Base-by-base conservation (phyloP, 2,113 vertebrate species). In the Ptilorrhoa leucosticta region DNA sequence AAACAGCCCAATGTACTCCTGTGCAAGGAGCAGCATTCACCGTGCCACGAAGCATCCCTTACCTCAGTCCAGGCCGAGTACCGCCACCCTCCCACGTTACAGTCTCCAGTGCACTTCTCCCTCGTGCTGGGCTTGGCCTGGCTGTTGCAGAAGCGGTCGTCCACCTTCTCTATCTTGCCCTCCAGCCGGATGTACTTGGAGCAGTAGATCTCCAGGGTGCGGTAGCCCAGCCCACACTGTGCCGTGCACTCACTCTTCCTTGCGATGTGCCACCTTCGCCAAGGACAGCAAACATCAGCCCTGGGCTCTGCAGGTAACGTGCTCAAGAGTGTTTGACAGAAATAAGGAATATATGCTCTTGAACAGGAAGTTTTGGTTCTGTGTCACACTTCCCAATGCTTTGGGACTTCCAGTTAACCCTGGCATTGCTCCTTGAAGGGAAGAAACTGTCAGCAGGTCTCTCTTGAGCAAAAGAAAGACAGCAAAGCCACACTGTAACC, bases 41-140 rank as follows among this genome's bases (percentile, higher is more conserved):
- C 0, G 0, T 6, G 13, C 16, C 31, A 6, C 2, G 0, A 6
- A 77, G 53, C 92, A 61, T 3, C 58, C 94, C 98, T 96, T 94
- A 99, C 99, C 98, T 99, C 99, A 2, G 99, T 99, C 99, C 99
- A 99, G 33, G 98, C 96, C 0, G 99, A 99, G 95, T 99, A 99
- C 65, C 99, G 98, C 99, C 99, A 99, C 35, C 98, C 99, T 18
- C 99, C 99, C 1, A 98, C 98, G 45, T 98, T 99, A 90, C 99
- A 99, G 89, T 99, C 99, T 70, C 99, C 99, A 17, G 98, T 98
- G 95, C 99, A 99, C 53, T 97, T 97, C 96, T 99, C 99, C 97
- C 98, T 99, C 23, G 98, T 98, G 64, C 98, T 99, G 4, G 99
- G 99, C 80, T 99, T 99, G 93, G 97, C 96, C 53, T 98, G 98